Percentiles rank a stretch among this genome's conserved stretches.
phyloP scores from a whole-genome alignment of 2,797 vertebrate genomes.

The Spheniscus humboldti region DNA sequence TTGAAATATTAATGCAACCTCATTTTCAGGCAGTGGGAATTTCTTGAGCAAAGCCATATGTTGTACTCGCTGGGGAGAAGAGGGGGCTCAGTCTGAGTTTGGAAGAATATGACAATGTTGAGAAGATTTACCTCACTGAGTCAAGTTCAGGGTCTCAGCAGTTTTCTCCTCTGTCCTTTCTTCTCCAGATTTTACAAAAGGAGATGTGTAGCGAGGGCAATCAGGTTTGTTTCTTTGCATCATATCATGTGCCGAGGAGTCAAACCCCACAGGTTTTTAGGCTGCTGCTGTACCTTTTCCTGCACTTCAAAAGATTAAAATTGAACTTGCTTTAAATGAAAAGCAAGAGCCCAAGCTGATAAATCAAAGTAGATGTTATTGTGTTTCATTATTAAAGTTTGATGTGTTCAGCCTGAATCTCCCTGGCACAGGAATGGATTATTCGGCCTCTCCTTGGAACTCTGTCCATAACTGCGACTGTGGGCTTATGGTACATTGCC shows the following conservation, averaged over 20 bases:
- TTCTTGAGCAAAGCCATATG: neutral
- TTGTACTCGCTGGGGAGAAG: neutral
- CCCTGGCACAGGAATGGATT: neutral
- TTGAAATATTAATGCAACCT: conserved; percentile 35
- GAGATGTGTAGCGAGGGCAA: rapidly evolving
- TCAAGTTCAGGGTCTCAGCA: neutral
- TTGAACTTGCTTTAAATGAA: neutral
- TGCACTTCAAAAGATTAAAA: neutral
- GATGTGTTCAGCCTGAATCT: neutral
- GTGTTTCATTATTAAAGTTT: neutral
- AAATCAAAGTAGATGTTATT: neutral
- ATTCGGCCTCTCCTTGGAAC: neutral
- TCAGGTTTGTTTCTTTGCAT: neutral
- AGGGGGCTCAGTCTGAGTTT: neutral
- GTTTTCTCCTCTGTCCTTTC: neutral
- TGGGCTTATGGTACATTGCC: rapidly evolving
- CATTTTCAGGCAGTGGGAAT: neutral
- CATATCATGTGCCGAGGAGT: rapidly evolving
- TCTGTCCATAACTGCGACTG: neutral
- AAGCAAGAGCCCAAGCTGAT: neutral
- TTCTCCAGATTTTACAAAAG: neutral
- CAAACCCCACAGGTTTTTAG: neutral
- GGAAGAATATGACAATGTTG: neutral
- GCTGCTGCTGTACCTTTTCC: neutral
- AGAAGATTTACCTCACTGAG: neutral